Percentiles rank a stretch among this genome's conserved stretches.
Evolutionary conservation across 2,113 vertebrate species (phyloP).

Genomic region (Sinocyclocheilus rhinocerous): DNA sequence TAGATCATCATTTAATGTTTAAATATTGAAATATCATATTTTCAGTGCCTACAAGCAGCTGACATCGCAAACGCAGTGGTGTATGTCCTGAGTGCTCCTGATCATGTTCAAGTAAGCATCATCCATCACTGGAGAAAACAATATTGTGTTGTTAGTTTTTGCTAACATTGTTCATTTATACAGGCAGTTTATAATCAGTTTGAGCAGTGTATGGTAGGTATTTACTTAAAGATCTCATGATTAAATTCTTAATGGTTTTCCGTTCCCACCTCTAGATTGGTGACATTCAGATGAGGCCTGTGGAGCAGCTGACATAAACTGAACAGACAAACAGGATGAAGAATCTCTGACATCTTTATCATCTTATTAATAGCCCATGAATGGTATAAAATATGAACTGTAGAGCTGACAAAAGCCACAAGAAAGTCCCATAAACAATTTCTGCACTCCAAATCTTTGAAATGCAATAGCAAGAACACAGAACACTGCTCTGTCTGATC

Average conservation of each 20-base stretch:
- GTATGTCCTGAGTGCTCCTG: slow-evolving; percentile 57
- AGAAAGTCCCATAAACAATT: background rate
- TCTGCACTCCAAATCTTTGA: background rate
- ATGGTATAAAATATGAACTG: background rate
- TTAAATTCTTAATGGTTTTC: slow-evolving; percentile 34
- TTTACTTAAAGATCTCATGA: background rate
- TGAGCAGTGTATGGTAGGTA: too few relatives aligned
- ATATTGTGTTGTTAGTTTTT: background rate
- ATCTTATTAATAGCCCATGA: background rate
- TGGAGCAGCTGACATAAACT: slow-evolving; percentile 80
- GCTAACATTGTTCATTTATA: too few relatives aligned
- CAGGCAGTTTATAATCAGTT: too few relatives aligned
- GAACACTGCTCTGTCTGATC: too few relatives aligned
- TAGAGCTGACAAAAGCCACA: background rate
- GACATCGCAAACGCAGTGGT: too few relatives aligned
- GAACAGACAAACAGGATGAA: background rate
- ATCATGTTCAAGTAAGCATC: slow-evolving; percentile 80
- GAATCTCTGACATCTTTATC: background rate
- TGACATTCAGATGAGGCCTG: slow-evolving; percentile 84
- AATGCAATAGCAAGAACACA: background rate
- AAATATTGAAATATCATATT: slow-evolving; percentile 50
- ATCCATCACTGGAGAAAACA: too few relatives aligned
- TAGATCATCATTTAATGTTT: background rate
- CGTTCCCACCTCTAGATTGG: slow-evolving; percentile 76
- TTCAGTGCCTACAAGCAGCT: too few relatives aligned